Evolutionary conservation across 1,140 invertebrate genomes (phyloP).

Genomic region (Dendroctonus ponderosae): DNA sequence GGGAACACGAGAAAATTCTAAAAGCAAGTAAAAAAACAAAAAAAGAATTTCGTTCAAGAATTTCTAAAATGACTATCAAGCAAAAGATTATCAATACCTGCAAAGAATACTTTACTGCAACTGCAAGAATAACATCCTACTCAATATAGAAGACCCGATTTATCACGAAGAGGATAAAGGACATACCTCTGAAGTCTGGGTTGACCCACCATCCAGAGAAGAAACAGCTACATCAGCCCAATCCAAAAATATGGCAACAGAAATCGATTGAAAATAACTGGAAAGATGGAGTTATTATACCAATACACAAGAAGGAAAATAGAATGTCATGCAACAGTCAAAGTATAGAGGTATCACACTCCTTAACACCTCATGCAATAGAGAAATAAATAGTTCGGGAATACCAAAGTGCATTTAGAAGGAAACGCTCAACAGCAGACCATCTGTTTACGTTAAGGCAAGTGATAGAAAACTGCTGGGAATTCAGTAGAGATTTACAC

Average conservation of each 20-base stretch:
- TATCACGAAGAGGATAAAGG: slow-evolving; percentile 5
- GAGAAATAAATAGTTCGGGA: slow-evolving; percentile 1
- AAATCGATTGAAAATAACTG: not conserved
- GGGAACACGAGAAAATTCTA: too few species aligned
- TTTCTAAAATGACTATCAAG: not conserved
- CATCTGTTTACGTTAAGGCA: not conserved
- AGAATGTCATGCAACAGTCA: slow-evolving; percentile 9
- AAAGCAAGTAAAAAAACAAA: too few species aligned
- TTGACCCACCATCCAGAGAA: slow-evolving; percentile 1
- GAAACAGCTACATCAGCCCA: not conserved
- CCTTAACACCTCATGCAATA: slow-evolving; percentile 1
- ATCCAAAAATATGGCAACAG: not conserved
- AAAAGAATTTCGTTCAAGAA: not conserved
- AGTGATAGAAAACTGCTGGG: too few species aligned
- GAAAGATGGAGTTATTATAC: not conserved
- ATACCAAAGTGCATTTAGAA: slow-evolving; percentile 3
- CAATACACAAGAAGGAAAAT: slow-evolving; percentile 1
- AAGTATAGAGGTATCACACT: slow-evolving; percentile 11
- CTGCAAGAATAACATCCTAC: slow-evolving; percentile 2
- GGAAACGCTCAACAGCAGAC: not conserved
- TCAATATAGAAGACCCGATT: not conserved
- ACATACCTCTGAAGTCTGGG: not conserved
- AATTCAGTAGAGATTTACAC: too few species aligned
- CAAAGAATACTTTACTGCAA: slow-evolving; percentile 1
- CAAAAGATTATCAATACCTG: not conserved